Evolutionary conservation across 2,113 vertebrate species (phyloP), one percentile per base, ranked within the genome.

Genomic region (Phaethon lepturus): DNA sequence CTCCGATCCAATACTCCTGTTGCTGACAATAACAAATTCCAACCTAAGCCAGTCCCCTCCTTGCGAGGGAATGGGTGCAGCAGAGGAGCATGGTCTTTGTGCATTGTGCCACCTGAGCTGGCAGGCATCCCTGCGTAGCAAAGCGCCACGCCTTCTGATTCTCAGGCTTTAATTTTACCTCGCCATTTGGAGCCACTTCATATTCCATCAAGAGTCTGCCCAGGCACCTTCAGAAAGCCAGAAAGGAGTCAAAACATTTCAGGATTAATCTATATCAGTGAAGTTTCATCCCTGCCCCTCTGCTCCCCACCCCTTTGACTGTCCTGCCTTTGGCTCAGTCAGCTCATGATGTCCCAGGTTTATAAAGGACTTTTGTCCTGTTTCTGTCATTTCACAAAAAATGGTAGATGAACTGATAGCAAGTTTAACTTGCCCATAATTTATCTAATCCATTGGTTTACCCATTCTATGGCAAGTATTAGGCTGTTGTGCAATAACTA

Each of bases 21-120:
- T 42, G 25, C 11, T 42, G 26, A 66, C 7, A 13, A 14, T 15
- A 85, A 42, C 10, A 50, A 47, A 62, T 47, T 59, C 29, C 33
- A 42, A 17, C 0, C 1, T 47, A 45, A 76, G 3, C 4, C 19
- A 20, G 11, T 33, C 6, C 10, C 9, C 17, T 62, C 6, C 53
- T 91, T 4, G 0, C 2, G 5, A 93, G 20, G 18, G 15, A 73
- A 28, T 0, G 2, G 52, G 14, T 11, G 17, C 47, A 74, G 26
- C 38, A 40, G 38, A 62, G 76, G 17, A 67, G 9, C 10, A 7
- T 20, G 35, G 13, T 17, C 25, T 66, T 8, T 40, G 47, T 38
- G 33, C 19, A 29, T 14, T 25, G 4, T 40, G 40, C 12, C 33
- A 23, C 22, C 56, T 29, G 35, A 45, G 44, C 23, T 29, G 45